Base-by-base conservation (phyloP, 2,113 vertebrate species). In the Spermophilus dauricus region DNA sequence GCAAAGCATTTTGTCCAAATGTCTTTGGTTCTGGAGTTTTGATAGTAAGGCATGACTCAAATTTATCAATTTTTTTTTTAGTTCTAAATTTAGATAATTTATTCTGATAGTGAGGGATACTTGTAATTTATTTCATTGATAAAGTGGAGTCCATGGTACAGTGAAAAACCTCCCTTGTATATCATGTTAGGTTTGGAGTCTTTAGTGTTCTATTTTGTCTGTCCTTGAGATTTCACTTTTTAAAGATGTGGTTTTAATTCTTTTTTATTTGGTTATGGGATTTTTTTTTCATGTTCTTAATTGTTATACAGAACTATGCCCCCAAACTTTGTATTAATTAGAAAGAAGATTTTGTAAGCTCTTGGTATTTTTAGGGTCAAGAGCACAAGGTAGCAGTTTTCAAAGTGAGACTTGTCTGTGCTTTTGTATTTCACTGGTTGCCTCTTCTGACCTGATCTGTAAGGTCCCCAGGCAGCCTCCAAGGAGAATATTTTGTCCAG, bases 221-320 rank as follows among this genome's bases (percentile, higher is more conserved):
- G 17, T 65, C 65, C 28, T 34, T 95, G 51, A 67, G 53, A 96
- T 70, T 63, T 94, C 39, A 72, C n/a, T 39, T 90, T 90, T 77
- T 83, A 53, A 76, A 53, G 24, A 22, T 95, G 17, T 90, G 3
- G 17, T 93, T 51, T 48, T 80, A 84, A 85, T 34, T 14, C 63
- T 45, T 82, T 82, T 39, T 86, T 81, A 1, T 65, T 58, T 86
- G 81, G 39, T 72, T 86, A 82, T 75, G 51, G 61, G 28, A 63
- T 56, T 94, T 77, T 88, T 77, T 88, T 77, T 88, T 28, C 56
- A 86, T 70, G 81, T 48, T 82, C 24, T 65, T 24, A 51, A 83
- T 72, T 83, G 42, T 77, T 78, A 53, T 1, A 83, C 17, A 95
- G 77, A 84, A 80, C 65, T 65, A 82, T 34, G 22, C 75, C 45